A percentile compares a stretch with the other conserved stretches of the same genome.
Evolutionary conservation across 1,140 invertebrate genomes (phyloP).

Genomic region (Brachionus rubens): DNA sequence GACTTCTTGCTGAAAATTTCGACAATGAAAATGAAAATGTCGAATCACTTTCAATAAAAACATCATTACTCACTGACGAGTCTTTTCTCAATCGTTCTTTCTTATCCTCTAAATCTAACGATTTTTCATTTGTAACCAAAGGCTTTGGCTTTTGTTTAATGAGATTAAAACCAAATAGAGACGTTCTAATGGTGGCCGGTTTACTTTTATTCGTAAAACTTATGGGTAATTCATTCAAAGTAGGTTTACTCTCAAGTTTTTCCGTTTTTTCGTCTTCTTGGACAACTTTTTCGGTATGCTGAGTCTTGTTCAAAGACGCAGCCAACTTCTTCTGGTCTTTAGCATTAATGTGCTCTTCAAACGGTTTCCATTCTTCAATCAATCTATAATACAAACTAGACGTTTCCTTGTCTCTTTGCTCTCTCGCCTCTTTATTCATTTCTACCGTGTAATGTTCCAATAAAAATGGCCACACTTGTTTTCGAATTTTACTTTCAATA

Average conservation of each 20-base stretch:
- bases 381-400: background rate
- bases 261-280: background rate
- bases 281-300: background rate
- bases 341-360: slow-evolving; percentile 24
- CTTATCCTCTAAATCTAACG: background rate
- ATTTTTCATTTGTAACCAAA: slow-evolving; percentile 1
- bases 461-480: slow-evolving; percentile 80
- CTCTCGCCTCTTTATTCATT: slow-evolving; percentile 64
- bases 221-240: too few species aligned
- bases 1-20: slow-evolving; percentile 23
- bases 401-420: background rate
- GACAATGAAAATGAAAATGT: slow-evolving; percentile 27
- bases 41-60: slow-evolving; percentile 27
- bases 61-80: slow-evolving; percentile 41
- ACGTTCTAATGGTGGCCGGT: background rate
- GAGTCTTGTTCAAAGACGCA: background rate
- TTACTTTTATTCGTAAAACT: background rate
- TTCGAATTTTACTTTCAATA: background rate
- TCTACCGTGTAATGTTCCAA: slow-evolving; percentile 80
- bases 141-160: slow-evolving; percentile 31
- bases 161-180: slow-evolving; percentile 18
- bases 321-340: slow-evolving; percentile 30
- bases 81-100: slow-evolving; percentile 30
- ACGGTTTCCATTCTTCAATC: slow-evolving; percentile 37
- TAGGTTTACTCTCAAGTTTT: too few species aligned